Base-by-base conservation (phyloP, 2,797 vertebrate species). In the Muscicapa striata region DNA sequence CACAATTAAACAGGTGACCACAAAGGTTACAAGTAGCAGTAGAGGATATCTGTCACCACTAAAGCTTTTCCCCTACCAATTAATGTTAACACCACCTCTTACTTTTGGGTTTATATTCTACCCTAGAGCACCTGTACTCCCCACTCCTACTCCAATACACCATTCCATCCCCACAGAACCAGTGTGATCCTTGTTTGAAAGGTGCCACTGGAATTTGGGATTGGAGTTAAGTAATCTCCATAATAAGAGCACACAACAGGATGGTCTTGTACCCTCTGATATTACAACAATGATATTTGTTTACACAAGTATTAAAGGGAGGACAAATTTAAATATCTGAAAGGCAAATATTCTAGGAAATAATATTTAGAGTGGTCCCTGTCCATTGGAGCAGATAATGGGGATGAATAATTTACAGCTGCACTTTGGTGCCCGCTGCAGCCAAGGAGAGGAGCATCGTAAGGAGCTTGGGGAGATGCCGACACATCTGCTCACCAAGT, bases 391-490 rank as follows among this genome's bases (percentile, higher is more conserved):
- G 97, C 96, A 57, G 93, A 97, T 96, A 97, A 98, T 97, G 95
- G 69, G 84, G 95, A 98, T 98, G 94, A 98, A 98, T 98, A 97
- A 98, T 98, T 98, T 97, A 98, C 96, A 97, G 91, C 51, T 81
- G 83, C 77, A 84, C 97, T 98, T 98, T 96, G 69, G 95, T 98
- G 96, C 96, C 96, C n/a, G 38, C 14, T 75, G 85, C 94, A 93
- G 95, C 95, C 76, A 52, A 95, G 83, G 84, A 86, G 62, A 96
- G 89, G 41, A 54, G 96, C 96, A 95, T 92, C 36, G 13, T 89
- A 89, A 97, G 93, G 96, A 97, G 97, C 97, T 96, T 61, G 90
- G 97, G 97, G 97, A 98, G 96, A 96, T 82, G 76, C 85, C 66
- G 67, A 94, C 92, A 96, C 96, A 98, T 96, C 97, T 97, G 97